Evolutionary conservation across 1,140 invertebrate species (phyloP).

Genomic region (Brachionus rotundiformis): DNA sequence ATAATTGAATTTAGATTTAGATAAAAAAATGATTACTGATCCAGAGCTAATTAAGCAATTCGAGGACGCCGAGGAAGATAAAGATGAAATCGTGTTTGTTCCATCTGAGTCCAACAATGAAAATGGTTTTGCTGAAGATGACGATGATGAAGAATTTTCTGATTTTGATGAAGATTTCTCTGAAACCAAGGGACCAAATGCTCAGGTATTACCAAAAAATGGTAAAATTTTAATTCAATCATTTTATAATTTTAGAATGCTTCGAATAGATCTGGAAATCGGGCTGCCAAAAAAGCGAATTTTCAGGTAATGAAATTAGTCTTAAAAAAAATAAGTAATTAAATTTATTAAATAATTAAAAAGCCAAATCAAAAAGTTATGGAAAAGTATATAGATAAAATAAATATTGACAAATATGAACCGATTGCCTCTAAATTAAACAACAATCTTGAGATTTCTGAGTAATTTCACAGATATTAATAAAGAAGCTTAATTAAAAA

Average conservation of each 20-base stretch:
- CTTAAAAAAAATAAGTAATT: too few relatives aligned
- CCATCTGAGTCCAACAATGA: not conserved
- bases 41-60: not conserved
- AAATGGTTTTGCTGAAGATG: not conserved
- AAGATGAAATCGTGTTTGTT: not conserved
- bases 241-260: conserved; percentile 39
- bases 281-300: not conserved
- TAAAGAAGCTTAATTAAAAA: not conserved
- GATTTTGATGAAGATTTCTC: conserved; percentile 37
- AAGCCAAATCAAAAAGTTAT: conserved; percentile 45
- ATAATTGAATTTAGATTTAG: not conserved
- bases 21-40: conserved; percentile 24
- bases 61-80: conserved; percentile 39
- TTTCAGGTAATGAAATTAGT: not conserved
- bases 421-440: conserved; percentile 21
- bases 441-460: conserved; percentile 25
- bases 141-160: conserved; percentile 27
- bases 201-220: conserved; percentile 20
- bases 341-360: not conserved
- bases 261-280: not conserved
- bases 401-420: conserved; percentile 51
- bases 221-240: not conserved
- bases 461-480: not conserved
- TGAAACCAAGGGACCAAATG: conserved; percentile 33
- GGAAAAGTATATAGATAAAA: conserved; percentile 50